These are phyloP conservation scores for Terebella lapidaria DNA, from an alignment of 2,888 invertebrate genomes.

Conservation along the genomic window DNA sequence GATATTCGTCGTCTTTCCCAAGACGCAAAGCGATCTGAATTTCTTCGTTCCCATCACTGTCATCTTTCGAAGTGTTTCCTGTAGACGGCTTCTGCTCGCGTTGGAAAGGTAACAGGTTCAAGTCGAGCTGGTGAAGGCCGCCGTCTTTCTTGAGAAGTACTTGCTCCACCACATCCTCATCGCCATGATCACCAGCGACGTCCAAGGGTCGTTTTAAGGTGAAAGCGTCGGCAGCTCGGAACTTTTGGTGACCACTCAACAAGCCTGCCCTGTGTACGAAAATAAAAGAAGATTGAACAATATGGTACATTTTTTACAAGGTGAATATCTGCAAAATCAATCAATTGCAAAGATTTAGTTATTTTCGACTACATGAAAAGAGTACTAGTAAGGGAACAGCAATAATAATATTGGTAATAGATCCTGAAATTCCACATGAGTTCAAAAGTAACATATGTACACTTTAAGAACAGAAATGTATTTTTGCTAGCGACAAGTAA, in stretches of 20 bases:
- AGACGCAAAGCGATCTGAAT: constrained; percentile 5
- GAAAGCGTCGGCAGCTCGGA: background rate
- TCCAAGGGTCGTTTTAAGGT: background rate
- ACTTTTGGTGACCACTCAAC: background rate
- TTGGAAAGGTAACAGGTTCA: background rate
- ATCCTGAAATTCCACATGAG: too few relatives aligned
- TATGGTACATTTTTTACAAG: too few relatives aligned
- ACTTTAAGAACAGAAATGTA: too few relatives aligned
- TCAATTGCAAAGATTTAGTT: too few relatives aligned
- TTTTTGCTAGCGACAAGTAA: too few relatives aligned
- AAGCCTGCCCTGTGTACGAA: constrained; percentile 1
- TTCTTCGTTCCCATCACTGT: constrained; percentile 1
- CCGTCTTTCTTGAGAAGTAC: background rate
- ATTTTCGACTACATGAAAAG: too few relatives aligned
- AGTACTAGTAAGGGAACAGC: too few relatives aligned
- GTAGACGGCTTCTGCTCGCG: background rate
- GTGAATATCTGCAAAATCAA: too few relatives aligned
- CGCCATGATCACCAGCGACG: background rate
- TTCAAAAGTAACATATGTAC: too few relatives aligned
- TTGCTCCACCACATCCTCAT: background rate
- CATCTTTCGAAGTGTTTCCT: background rate
- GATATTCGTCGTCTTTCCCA: constrained; percentile 7
- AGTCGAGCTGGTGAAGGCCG: background rate
- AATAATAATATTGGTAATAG: too few relatives aligned
- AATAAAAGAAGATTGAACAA: background rate